Conservation (phyloP, 1,140 invertebrate genomes). For the Pseudomyrmex flavicornis region DNA sequence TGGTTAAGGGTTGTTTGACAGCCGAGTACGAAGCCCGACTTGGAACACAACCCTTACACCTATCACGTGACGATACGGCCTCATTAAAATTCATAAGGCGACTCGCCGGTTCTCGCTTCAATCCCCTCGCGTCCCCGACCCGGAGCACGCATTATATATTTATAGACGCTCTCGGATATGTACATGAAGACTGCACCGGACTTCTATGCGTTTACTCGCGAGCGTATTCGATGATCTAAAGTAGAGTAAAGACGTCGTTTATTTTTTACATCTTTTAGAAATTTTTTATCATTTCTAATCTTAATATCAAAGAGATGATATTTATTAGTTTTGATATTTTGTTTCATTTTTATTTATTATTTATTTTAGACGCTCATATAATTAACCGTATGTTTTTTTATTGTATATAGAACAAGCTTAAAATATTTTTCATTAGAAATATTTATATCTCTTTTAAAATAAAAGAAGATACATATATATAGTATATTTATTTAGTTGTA, state of each 20-base stretch:
- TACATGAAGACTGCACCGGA: constrained; percentile 17
- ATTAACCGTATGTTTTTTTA: too few species aligned
- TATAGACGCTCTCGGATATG: constrained; percentile 67
- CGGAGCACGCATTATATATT: constrained; percentile 76
- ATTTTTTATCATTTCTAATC: not conserved
- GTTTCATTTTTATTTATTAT: too few species aligned
- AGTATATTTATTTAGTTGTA: not conserved
- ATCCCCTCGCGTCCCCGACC: constrained; percentile 58
- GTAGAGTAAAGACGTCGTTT: not conserved
- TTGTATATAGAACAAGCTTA: too few species aligned
- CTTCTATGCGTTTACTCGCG: constrained; percentile 32
- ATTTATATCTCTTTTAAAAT: too few species aligned
- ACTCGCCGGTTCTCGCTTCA: constrained; percentile 78
- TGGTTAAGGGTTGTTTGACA: constrained; percentile 70
- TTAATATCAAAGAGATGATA: not conserved
- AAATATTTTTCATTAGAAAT: too few species aligned
- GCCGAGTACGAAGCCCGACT: constrained; percentile 46
- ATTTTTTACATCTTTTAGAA: not conserved
- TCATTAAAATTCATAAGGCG: constrained; percentile 83
- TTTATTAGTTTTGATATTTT: too few species aligned
- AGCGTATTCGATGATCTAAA: not conserved
- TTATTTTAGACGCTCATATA: too few species aligned
- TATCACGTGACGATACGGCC: constrained; percentile 78
- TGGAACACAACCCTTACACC: constrained; percentile 73
- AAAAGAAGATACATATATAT: too few species aligned